Evolutionary conservation across 1,140 invertebrate species (phyloP).

Genomic region (Propsilocerus akamusi): DNA sequence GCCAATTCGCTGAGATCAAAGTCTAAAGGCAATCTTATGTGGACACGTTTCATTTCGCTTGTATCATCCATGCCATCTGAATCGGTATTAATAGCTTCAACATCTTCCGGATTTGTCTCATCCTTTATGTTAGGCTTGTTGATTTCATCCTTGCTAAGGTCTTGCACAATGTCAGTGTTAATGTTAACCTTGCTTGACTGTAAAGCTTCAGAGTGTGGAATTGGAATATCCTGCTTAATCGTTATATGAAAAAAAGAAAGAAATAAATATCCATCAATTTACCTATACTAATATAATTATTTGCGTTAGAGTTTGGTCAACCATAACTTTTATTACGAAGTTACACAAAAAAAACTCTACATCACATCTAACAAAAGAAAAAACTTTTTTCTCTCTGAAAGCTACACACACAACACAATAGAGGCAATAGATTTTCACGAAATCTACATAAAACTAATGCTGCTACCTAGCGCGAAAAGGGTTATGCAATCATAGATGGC

Average conservation of each 20-base stretch:
- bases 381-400: too few relatives aligned
- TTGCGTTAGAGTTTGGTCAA: background rate
- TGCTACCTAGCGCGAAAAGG: too few relatives aligned
- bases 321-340: too few relatives aligned
- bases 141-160: background rate
- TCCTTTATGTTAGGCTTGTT: constrained; percentile 12
- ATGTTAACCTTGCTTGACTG: background rate
- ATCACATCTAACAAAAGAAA: too few relatives aligned
- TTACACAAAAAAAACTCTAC: too few relatives aligned
- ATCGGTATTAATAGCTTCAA: constrained; percentile 11
- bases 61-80: constrained; percentile 25
- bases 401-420: too few relatives aligned
- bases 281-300: background rate
- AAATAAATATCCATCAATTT: background rate
- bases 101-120: constrained; percentile 10
- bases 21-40: constrained; percentile 56
- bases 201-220: background rate
- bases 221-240: background rate
- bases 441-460: too few relatives aligned
- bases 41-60: constrained; percentile 37
- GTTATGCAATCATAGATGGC: too few relatives aligned
- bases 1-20: constrained; percentile 63
- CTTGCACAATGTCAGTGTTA: constrained; percentile 1
- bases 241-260: background rate
- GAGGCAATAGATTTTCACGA: too few relatives aligned